A percentile compares a stretch with the other conserved stretches of the same genome.
Evolutionary conservation across 1,140 invertebrate genomes (phyloP).

Genomic region (Halesus radiatus): DNA sequence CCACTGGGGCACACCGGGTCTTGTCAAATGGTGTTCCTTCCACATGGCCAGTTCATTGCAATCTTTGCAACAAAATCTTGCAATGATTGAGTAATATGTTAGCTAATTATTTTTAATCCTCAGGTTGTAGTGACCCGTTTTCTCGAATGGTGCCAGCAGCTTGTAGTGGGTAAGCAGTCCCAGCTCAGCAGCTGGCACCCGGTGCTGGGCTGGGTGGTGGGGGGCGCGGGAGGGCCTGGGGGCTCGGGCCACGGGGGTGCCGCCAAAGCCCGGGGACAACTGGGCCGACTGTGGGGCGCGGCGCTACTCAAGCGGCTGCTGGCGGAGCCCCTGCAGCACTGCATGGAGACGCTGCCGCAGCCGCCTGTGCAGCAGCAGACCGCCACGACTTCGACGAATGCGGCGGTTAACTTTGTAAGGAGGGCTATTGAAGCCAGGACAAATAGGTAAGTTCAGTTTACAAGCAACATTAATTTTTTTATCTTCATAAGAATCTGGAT

Average conservation of each 20-base stretch:
- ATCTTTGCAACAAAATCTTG: too few relatives aligned
- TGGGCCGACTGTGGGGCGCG: conserved; percentile 89
- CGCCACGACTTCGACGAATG: conserved; percentile 57
- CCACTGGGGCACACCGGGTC: too few relatives aligned
- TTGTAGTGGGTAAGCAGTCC: conserved; percentile 88
- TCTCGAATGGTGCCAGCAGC: conserved; percentile 87
- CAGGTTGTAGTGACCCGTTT: conserved; percentile 85
- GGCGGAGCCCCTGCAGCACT: conserved; percentile 63
- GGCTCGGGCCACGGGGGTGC: conserved; percentile 81
- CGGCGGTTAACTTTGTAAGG: conserved; percentile 66
- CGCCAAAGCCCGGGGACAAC: conserved; percentile 86
- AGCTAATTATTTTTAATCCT: conserved; percentile 39
- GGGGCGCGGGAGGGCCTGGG: conserved; percentile 93
- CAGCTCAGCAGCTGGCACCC: conserved; percentile 97
- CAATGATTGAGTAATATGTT: too few relatives aligned
- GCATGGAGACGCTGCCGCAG: conserved; percentile 60
- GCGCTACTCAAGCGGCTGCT: conserved; percentile 66
- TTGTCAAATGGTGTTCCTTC: too few relatives aligned
- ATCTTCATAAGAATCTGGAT: too few relatives aligned
- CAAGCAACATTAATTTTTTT: too few relatives aligned
- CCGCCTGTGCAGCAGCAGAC: conserved; percentile 24
- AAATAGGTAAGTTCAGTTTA: conserved; percentile 61
- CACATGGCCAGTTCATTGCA: too few relatives aligned
- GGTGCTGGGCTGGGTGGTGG: conserved; percentile 96
- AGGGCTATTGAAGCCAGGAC: conserved; percentile 70